Evolutionary conservation across 1,140 invertebrate genomes (phyloP).

Genomic region (Stegodyphus dumicola): DNA sequence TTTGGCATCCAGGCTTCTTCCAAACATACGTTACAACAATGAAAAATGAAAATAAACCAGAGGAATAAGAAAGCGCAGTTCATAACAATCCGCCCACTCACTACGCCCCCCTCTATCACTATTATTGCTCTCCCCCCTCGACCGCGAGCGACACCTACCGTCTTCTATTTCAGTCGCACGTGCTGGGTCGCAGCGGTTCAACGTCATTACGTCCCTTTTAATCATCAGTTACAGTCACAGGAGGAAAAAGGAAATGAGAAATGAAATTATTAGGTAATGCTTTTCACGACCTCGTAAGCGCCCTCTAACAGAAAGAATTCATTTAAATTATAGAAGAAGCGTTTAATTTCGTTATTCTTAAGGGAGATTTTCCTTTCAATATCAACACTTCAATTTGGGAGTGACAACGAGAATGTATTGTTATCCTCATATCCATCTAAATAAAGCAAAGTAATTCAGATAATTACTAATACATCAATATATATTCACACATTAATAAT

Average conservation of each 20-base stretch:
- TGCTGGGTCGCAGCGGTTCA: conserved; percentile 43
- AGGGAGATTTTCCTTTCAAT: no score
- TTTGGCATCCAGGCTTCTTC: conserved; percentile 29
- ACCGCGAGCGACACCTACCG: conserved; percentile 53
- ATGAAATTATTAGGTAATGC: not conserved
- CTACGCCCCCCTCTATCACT: conserved; percentile 2
- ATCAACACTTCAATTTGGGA: no score
- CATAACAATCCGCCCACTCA: conserved; percentile 54
- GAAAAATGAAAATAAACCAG: conserved; percentile 1
- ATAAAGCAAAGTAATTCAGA: no score
- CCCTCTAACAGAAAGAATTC: no score
- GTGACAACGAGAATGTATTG: no score
- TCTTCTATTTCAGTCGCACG: conserved; percentile 55
- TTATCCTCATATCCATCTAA: no score
- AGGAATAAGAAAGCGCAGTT: conserved; percentile 16
- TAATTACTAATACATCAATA: no score
- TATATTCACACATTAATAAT: no score
- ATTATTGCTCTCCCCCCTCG: conserved; percentile 22
- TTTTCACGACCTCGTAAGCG: not conserved
- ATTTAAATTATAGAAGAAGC: no score
- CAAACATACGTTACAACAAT: conserved; percentile 37
- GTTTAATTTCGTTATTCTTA: no score
- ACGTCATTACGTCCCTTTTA: conserved; percentile 36
- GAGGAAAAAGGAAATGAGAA: conserved; percentile 6
- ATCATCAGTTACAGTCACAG: conserved; percentile 26